A percentile compares a stretch with the other conserved stretches of the same genome.
Evolutionary conservation across 1,140 invertebrate species (phyloP).

Genomic region (Drosophila ercepeae): DNA sequence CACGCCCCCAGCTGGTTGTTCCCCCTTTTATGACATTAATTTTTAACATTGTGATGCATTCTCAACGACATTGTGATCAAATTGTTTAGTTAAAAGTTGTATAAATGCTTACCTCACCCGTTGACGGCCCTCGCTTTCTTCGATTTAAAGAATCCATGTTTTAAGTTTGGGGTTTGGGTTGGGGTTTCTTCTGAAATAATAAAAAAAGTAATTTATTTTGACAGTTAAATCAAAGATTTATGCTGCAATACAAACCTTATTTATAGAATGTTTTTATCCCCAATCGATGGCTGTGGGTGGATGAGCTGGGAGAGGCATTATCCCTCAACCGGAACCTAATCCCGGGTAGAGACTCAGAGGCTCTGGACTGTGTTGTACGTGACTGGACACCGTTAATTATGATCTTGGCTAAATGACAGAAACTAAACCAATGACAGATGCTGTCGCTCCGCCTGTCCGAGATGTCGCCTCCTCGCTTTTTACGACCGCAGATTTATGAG

Average conservation of each 20-base stretch:
- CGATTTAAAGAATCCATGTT: not conserved
- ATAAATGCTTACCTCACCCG: not conserved
- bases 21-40: too few relatives aligned
- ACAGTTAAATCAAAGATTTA: too few relatives aligned
- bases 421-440: conserved; percentile 36
- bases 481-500: conserved; percentile 69
- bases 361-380: too few relatives aligned
- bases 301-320: too few relatives aligned
- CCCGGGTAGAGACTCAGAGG: too few relatives aligned
- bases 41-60: not conserved
- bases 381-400: conserved; percentile 22
- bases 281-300: too few relatives aligned
- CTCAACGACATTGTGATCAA: not conserved
- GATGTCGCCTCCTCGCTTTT: conserved; percentile 27
- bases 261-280: too few relatives aligned
- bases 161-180: too few relatives aligned
- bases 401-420: not conserved
- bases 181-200: too few relatives aligned
- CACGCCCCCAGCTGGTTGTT: not conserved
- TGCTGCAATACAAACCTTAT: too few relatives aligned
- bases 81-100: conserved; percentile 1
- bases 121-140: not conserved
- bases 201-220: too few relatives aligned
- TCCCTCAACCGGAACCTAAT: too few relatives aligned
- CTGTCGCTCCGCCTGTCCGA: conserved; percentile 27